phyloP scores from a whole-genome alignment of 2,797 vertebrate genomes.

The Falco novaeseelandiae region DNA sequence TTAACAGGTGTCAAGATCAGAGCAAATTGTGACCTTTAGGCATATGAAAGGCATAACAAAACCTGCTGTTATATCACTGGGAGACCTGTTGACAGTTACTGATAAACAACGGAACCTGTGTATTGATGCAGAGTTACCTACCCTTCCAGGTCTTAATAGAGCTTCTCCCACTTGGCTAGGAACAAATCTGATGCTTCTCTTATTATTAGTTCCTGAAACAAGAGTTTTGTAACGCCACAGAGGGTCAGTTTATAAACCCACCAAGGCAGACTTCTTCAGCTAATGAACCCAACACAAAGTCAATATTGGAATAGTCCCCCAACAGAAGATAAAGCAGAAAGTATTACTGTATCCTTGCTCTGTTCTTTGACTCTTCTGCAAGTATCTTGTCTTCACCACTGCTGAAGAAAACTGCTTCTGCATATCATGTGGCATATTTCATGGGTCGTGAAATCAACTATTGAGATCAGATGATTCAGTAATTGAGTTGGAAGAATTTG shows the following conservation, averaged over 20 bases:
- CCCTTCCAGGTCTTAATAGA: background rate
- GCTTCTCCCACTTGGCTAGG: background rate
- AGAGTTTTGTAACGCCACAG: background rate
- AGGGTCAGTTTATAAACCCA: background rate
- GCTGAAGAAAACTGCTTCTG: background rate
- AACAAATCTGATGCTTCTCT: background rate
- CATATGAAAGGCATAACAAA: background rate
- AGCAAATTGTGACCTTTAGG: background rate
- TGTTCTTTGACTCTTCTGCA: background rate
- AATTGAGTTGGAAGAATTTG: background rate
- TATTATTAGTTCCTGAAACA: background rate
- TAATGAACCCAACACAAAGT: background rate
- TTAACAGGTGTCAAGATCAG: background rate
- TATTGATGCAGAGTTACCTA: background rate
- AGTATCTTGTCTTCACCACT: background rate
- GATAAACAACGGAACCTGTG: background rate
- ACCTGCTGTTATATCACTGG: background rate
- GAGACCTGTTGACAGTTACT: background rate
- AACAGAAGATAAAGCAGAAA: background rate
- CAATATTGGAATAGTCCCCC: background rate
- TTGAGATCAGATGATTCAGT: background rate
- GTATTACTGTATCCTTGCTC: background rate
- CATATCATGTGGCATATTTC: background rate
- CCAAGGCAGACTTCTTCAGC: background rate
- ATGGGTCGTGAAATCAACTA: background rate